Evolutionary conservation across 2,888 invertebrate species (phyloP).

Genomic region (Sinodicranocentrus sp.): DNA sequence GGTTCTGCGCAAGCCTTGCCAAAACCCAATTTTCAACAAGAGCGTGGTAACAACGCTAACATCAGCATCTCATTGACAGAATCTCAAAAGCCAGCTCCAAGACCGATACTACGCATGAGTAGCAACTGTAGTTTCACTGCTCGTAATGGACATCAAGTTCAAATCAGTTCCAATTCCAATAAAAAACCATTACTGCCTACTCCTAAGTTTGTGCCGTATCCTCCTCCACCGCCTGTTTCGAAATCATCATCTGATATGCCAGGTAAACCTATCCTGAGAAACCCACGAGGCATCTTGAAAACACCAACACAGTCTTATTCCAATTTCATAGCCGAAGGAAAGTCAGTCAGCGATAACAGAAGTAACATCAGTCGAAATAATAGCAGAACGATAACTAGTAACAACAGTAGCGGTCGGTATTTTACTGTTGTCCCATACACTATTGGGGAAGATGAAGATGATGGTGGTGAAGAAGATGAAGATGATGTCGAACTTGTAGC

Average conservation of each 20-base stretch:
- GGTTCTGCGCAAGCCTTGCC: too few relatives aligned
- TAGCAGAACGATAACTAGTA: neutral
- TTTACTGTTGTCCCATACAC: constrained; percentile 47
- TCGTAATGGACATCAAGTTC: too few relatives aligned
- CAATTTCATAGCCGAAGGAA: constrained; percentile 37
- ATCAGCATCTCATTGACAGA: neutral
- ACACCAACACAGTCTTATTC: neutral
- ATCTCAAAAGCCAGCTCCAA: neutral
- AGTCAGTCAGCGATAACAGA: neutral
- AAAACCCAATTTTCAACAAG: neutral
- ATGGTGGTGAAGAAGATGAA: constrained; percentile 30
- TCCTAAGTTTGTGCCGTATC: constrained; percentile 50
- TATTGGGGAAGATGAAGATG: constrained; percentile 28
- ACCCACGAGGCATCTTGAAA: constrained; percentile 45
- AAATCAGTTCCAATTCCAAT: neutral
- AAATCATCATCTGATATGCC: neutral
- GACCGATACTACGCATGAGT: neutral
- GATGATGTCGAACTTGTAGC: neutral
- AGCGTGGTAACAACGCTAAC: neutral
- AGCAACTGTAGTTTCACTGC: too few relatives aligned
- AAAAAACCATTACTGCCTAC: constrained; percentile 34
- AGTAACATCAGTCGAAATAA: neutral
- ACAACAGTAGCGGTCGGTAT: neutral
- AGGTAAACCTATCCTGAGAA: neutral
- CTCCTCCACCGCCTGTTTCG: constrained; percentile 33